Evolutionary conservation across 2,113 vertebrate species (phyloP).

Genomic region (Illadopsis cleaveri): DNA sequence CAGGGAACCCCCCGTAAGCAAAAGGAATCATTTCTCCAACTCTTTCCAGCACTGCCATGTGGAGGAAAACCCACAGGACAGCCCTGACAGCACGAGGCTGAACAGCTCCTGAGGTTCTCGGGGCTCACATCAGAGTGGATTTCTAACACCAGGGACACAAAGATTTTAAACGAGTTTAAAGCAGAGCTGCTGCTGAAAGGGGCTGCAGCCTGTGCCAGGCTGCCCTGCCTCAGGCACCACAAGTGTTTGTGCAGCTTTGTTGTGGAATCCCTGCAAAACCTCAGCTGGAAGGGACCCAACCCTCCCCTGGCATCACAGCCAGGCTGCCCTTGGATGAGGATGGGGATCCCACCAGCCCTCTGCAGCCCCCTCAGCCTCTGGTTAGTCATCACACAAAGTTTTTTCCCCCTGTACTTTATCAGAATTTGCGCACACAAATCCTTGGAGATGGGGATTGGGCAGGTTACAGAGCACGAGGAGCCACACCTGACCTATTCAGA

Average conservation of each 20-base stretch:
- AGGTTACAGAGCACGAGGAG: background rate
- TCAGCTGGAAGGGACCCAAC: background rate
- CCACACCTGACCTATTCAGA: background rate
- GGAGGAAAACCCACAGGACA: background rate
- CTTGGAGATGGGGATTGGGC: fast-evolving
- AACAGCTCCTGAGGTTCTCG: fast-evolving
- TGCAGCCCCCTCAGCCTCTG: background rate
- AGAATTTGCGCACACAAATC: background rate
- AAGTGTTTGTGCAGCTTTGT: background rate
- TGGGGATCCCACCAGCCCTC: background rate
- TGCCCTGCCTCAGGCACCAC: background rate
- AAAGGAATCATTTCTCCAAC: background rate
- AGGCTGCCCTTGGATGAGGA: background rate
- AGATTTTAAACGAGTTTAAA: background rate
- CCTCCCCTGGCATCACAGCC: fast-evolving
- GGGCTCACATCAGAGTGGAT: background rate
- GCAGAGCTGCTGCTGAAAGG: background rate
- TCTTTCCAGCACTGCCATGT: background rate
- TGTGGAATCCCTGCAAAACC: fast-evolving
- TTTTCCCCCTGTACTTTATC: fast-evolving
- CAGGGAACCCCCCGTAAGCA: background rate
- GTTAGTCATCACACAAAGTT: fast-evolving
- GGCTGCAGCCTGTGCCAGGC: background rate
- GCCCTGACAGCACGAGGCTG: background rate
- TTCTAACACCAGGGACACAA: background rate